These are phyloP conservation scores for Atherinosoma microstoma DNA, from an alignment of 2,797 vertebrate genomes.

Conservation along the genomic window DNA sequence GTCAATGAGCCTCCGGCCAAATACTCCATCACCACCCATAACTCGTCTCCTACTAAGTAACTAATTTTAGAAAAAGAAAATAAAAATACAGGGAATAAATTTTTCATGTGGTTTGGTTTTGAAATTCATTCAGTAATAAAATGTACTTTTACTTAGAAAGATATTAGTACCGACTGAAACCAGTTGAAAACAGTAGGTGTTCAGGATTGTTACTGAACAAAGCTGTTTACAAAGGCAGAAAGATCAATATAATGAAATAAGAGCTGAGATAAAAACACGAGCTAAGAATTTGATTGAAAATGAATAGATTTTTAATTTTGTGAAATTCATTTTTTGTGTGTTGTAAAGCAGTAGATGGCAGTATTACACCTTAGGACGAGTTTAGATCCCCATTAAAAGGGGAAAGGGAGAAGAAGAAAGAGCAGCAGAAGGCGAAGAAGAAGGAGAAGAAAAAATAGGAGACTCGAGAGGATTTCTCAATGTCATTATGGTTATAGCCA, in stretches of 20 bases:
- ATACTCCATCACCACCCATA: conserved; percentile 99
- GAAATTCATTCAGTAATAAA: background rate
- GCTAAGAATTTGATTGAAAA: background rate
- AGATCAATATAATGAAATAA: conserved; percentile 4
- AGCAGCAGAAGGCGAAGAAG: conserved; percentile 5
- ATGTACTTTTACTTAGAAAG: background rate
- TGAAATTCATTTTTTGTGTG: background rate
- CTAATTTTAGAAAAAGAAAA: conserved; percentile 66
- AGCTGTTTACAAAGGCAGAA: conserved; percentile 19
- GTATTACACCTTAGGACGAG: conserved; percentile 28
- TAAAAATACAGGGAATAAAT: background rate
- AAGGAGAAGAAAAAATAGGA: background rate
- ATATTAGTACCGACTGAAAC: background rate
- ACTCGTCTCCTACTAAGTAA: conserved; percentile 96
- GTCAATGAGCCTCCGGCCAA: conserved; percentile 96
- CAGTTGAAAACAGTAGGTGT: background rate
- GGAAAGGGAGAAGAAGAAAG: conserved; percentile 19
- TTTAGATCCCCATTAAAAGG: conserved; percentile 11
- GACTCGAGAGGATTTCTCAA: conserved; percentile 33
- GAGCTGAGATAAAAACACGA: conserved; percentile 2
- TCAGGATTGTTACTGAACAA: background rate
- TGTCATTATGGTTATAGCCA: conserved; percentile 26
- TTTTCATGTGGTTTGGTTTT: background rate
- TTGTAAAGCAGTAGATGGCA: conserved; percentile 64
- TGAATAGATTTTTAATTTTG: too few species aligned